Evolutionary conservation across 64 coral and sea anemone species (phyloP), one percentile per base, ranked within the genome.

Genomic region (Montipora capricornis): DNA sequence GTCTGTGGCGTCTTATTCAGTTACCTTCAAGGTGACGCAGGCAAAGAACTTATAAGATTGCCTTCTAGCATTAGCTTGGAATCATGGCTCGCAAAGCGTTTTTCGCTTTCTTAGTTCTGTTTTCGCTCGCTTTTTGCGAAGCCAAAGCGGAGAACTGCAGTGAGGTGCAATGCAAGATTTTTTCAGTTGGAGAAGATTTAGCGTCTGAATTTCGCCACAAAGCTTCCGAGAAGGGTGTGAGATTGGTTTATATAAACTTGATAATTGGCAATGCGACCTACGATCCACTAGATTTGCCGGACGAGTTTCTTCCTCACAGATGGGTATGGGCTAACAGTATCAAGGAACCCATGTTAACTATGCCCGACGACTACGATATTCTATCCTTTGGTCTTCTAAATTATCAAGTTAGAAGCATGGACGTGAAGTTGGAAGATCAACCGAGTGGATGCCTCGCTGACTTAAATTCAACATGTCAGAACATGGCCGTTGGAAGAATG

Each of bases 241-340:
- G 59, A 46, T 17, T 83, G 20, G 58, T 83, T 5, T 83, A 83
- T 29, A 16, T 83, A 2, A 83, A 66, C 46, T 17, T 67, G 26
- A 24, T 45, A 2, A 83, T 83, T 1, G 80, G 58, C 7, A 67
- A 83, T 57, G 29, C 37, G 2, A 83, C 55, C 80, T 64, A 29
- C 24, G 20, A 83, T 67, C 80, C 80, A 37, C 29, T 83, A 22
- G 80, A 83, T n/a, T 83, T 37, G 17, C 2, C 2, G 1, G 80
- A 83, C 8, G 26, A 15, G 29, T 83, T 66, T 46, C 29, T 83
- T 45, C 11, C 80, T 24, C 13, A 83, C 0, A 83, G 80, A 67
- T 83, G 80, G 80, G 14, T 68, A 6, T 83, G 80, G 80, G 80
- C 58, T 1, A 67, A 47, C 20, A 66, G 24, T 8, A 66, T 83